Base-by-base conservation (phyloP, 2,113 vertebrate species). In the Corvus cornix region DNA sequence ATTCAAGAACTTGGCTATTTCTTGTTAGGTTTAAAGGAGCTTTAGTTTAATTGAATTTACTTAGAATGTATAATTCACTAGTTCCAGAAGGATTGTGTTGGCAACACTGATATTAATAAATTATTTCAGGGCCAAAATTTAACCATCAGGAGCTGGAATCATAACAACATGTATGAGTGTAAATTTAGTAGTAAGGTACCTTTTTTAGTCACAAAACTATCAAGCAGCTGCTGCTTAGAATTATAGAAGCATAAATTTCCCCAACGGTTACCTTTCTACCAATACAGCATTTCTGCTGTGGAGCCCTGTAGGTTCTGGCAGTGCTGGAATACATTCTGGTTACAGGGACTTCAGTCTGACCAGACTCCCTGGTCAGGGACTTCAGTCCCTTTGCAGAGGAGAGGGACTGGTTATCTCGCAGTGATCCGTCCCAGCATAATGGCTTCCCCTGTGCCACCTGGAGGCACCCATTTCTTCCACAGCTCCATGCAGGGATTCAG, bases 381-480 rank as follows among this genome's bases (percentile, higher is more conserved):
- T 37, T 69, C 21, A 66, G 51, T 24, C n/a, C 28, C 30, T 49
- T 62, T 49, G 37, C n/a, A 30, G n/a, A 30, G 8, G 14, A 30
- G n/a, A 30, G 8, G 14, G 75, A 37, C 16, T 10, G 41, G 24
- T 53, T 62, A 20, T 39, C 30, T 22, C 1, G 0, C 33, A 63
- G 43, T 4, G 55, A 49, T 31, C 28, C 7, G 39, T 90, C 35
- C 44, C 6, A 31, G 41, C 11, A 7, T 33, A 23, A 16, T 16
- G 20, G 14, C 39, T 68, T 83, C n/a, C 30, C 6, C 1, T 0
- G 0, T 33, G 53, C 27, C 23, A 5, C 24, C 44, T 4, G 0
- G 28, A 56, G 31, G 21, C 73, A 81, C 6, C 9, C 1, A 0
- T 41, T 79, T 69, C 39, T 53, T 46, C 39, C 33, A 69, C 0